Conservation (phyloP, 1,140 invertebrate species). For the Leptopilina boulardi region DNA sequence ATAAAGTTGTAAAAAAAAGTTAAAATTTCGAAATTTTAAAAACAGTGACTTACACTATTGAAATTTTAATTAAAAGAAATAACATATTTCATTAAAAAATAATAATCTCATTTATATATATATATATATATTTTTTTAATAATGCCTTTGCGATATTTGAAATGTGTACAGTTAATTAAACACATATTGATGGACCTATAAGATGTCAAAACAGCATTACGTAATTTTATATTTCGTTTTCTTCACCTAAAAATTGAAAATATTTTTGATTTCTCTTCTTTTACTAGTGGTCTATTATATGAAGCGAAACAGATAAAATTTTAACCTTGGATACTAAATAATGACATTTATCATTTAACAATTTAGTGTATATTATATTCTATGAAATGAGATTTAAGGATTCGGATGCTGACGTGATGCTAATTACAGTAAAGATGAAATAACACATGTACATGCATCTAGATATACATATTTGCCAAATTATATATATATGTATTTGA, state of each 20-base stretch:
- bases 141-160: not conserved
- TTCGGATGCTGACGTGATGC: not conserved
- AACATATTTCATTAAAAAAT: not conserved
- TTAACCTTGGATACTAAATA: constrained; percentile 24
- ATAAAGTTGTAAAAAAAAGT: not conserved
- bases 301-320: not conserved
- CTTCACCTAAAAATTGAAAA: not conserved
- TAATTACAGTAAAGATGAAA: constrained; percentile 37
- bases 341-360: not conserved
- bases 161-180: not conserved
- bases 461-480: constrained; percentile 38
- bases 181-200: not conserved
- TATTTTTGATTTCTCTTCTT: not conserved
- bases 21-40: not conserved
- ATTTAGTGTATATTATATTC: not conserved
- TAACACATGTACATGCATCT: not conserved
- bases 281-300: constrained; percentile 6
- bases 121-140: too few relatives aligned
- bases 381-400: not conserved
- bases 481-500: constrained; percentile 45
- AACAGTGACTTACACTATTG: not conserved
- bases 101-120: too few relatives aligned
- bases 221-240: not conserved
- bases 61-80: not conserved
- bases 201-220: not conserved